Evolutionary conservation across 2,113 vertebrate species (phyloP).

Genomic region (Anser brachyrhynchus): DNA sequence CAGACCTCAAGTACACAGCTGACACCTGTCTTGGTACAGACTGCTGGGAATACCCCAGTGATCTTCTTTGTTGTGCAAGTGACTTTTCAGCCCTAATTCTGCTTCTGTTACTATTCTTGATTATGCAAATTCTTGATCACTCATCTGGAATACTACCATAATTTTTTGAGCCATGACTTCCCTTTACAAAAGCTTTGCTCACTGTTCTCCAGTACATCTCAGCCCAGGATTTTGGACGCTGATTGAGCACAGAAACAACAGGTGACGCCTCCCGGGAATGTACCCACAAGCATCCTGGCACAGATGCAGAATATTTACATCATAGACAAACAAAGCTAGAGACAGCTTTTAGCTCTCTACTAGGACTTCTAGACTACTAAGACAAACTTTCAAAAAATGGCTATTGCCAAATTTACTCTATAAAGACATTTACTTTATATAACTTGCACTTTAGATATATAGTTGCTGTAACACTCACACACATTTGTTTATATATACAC

Average conservation of each 20-base stretch:
- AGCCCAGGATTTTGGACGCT: background rate
- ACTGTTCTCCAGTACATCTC: background rate
- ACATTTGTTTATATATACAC: background rate
- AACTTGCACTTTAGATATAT: background rate
- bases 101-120: background rate
- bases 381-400: background rate
- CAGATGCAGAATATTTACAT: background rate
- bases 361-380: too few species aligned
- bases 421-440: background rate
- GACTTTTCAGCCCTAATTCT: background rate
- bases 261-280: fast-evolving
- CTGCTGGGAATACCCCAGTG: background rate
- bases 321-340: background rate
- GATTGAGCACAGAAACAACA: background rate
- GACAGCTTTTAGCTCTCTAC: background rate
- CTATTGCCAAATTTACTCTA: background rate
- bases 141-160: background rate
- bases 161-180: background rate
- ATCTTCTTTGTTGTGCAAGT: background rate
- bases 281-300: background rate
- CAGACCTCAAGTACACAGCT: background rate
- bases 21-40: background rate
- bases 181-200: background rate
- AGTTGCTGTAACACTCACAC: background rate
- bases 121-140: background rate